A percentile compares a stretch with the other conserved stretches of the same genome.
Conservation (phyloP, 2,888 invertebrate genomes). For the Lithophane socia region DNA sequence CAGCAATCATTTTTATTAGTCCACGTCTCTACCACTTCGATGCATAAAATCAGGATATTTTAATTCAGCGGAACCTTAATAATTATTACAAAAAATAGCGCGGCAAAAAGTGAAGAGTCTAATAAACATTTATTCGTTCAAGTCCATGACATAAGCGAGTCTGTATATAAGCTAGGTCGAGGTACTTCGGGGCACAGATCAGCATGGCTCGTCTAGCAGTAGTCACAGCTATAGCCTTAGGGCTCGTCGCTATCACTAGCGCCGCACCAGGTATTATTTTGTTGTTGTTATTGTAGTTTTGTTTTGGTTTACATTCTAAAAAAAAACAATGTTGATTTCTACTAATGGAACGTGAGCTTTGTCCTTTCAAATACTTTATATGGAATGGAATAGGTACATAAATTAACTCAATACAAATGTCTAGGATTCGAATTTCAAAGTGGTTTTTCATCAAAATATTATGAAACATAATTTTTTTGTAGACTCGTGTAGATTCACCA, state of each 20-base stretch:
- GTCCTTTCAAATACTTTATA: neutral
- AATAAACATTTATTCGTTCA: conserved; percentile 74
- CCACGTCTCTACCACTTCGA: neutral
- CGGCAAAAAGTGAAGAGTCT: conserved; percentile 78
- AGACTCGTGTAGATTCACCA: neutral
- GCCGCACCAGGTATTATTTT: conserved; percentile 80
- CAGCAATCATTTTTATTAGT: conserved; percentile 29
- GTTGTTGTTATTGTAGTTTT: conserved; percentile 18
- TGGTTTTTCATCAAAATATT: neutral
- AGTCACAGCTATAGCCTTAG: conserved; percentile 77
- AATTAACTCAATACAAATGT: neutral
- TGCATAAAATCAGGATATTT: conserved; percentile 33
- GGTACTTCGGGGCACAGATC: conserved; percentile 70
- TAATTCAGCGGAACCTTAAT: conserved; percentile 67
- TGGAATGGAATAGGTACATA: neutral
- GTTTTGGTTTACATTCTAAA: neutral
- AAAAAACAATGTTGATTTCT: neutral
- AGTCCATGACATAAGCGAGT: conserved; percentile 78
- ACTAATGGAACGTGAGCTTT: neutral
- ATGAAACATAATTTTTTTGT: neutral
- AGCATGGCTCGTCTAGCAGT: conserved; percentile 81
- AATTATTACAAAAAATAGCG: conserved; percentile 66
- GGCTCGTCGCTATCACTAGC: conserved; percentile 78
- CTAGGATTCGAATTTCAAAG: neutral
- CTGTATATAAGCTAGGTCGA: conserved; percentile 76